Percentiles rank a stretch among this genome's conserved stretches.
Evolutionary conservation across 2,113 vertebrate species (phyloP).

Genomic region (Columbina picui): DNA sequence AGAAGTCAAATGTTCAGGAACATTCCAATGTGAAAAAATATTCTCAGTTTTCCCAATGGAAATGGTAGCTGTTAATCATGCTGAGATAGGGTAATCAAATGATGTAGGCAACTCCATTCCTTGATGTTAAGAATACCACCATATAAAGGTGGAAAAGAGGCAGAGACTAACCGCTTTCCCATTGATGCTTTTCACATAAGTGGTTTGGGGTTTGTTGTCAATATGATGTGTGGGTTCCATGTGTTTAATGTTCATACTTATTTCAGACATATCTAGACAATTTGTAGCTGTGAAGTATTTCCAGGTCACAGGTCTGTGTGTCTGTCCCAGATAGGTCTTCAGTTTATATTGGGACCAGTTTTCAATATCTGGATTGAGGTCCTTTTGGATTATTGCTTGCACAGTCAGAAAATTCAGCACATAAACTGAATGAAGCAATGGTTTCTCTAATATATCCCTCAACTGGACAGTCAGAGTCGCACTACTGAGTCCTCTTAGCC

Average conservation of each 20-base stretch:
- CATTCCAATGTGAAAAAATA: neutral
- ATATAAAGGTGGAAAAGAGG: neutral
- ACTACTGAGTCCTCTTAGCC: rapidly evolving
- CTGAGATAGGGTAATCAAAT: neutral
- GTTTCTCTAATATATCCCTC: neutral
- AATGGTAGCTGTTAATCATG: neutral
- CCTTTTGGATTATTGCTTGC: neutral
- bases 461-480: neutral
- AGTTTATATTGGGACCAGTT: neutral
- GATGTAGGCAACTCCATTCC: neutral
- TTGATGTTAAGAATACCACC: neutral
- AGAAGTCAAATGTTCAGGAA: neutral
- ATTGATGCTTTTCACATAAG: neutral
- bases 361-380: neutral
- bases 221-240: neutral
- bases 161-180: neutral
- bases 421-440: neutral
- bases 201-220: neutral
- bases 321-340: neutral
- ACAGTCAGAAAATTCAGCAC: neutral
- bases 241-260: neutral
- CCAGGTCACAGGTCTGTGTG: neutral
- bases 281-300: neutral
- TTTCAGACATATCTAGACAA: neutral
- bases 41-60: neutral